A percentile compares a stretch with the other conserved stretches of the same genome.
phyloP scores from a whole-genome alignment of 2,113 vertebrate genomes.

The Hemichromis elongatus region DNA sequence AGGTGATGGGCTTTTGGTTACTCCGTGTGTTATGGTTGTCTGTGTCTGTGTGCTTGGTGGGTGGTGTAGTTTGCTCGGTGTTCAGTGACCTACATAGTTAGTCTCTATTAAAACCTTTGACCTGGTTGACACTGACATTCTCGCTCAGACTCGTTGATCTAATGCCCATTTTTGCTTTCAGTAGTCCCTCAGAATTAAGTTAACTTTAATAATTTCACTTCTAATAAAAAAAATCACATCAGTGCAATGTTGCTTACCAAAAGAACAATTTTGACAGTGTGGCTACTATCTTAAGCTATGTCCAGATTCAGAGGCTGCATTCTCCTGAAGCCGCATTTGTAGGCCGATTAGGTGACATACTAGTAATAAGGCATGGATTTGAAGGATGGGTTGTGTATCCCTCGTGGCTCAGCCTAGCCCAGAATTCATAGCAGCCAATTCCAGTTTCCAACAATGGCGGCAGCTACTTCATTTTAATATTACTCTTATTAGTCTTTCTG shows the following conservation, averaged over 20 bases:
- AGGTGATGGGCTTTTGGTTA: slow-evolving; percentile 10
- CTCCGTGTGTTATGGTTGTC: slow-evolving; percentile 28
- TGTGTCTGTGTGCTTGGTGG: neutral
- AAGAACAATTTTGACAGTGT: no score
- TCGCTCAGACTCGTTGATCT: neutral
- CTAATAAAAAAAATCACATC: neutral
- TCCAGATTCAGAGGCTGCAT: no score
- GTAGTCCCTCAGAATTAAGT: neutral
- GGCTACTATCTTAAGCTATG: no score
- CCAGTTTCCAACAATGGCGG: no score
- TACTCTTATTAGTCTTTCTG: no score
- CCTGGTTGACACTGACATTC: neutral
- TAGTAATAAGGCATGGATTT: no score
- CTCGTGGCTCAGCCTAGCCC: no score
- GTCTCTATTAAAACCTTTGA: neutral
- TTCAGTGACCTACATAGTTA: slow-evolving; percentile 7
- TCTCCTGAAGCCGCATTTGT: no score
- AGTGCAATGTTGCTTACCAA: neutral
- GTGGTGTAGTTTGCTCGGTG: neutral
- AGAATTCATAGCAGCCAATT: no score
- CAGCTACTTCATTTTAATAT: no score
- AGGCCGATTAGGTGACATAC: no score
- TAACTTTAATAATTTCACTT: neutral
- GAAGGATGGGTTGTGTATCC: no score
- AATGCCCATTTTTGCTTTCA: neutral